phyloP scores from a whole-genome alignment of 2,113 vertebrate genomes.

The Hassar affinis region DNA sequence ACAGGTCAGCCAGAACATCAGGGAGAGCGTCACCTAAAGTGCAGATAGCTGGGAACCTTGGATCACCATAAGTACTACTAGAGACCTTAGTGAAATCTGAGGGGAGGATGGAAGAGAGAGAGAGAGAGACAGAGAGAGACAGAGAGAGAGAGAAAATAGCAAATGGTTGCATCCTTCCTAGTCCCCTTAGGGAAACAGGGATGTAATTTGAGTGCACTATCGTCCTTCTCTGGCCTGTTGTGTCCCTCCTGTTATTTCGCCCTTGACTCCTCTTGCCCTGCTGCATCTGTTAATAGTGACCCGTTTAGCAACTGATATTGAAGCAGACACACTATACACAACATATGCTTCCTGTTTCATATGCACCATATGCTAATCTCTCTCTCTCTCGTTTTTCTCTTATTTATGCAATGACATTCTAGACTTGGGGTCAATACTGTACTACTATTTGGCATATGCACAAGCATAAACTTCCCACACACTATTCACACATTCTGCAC shows the following conservation, averaged over 20 bases:
- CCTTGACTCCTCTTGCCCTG: conserved; percentile 47
- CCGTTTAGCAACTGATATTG: conserved; percentile 35
- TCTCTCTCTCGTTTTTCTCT: not conserved
- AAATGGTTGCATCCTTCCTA: not conserved
- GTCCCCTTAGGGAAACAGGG: conserved; percentile 27
- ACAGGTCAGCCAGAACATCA: conserved; percentile 9
- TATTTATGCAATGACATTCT: not conserved
- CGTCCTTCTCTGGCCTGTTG: conserved; percentile 12
- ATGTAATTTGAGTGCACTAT: conserved; percentile 36
- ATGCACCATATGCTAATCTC: conserved; percentile 44
- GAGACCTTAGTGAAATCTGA: conserved; percentile 25
- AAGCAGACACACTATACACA: conserved; percentile 39
- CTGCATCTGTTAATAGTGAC: conserved; percentile 43
- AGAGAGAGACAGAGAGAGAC: conserved; percentile 1
- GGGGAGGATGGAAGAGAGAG: not conserved
- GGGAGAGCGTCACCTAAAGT: conserved; percentile 12
- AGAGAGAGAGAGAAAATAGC: conserved; percentile 11
- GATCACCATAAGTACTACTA: conserved; percentile 4
- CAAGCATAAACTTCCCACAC: not conserved
- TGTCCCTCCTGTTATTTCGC: conserved; percentile 32
- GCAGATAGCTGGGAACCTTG: conserved; percentile 8
- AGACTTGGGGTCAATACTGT: not conserved
- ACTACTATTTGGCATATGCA: not conserved
- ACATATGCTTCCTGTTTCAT: conserved; percentile 51
- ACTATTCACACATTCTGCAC: not conserved